Evolutionary conservation across 2,113 vertebrate species (phyloP), one percentile per base, ranked within the genome.

Genomic region (Cebus imitator): DNA sequence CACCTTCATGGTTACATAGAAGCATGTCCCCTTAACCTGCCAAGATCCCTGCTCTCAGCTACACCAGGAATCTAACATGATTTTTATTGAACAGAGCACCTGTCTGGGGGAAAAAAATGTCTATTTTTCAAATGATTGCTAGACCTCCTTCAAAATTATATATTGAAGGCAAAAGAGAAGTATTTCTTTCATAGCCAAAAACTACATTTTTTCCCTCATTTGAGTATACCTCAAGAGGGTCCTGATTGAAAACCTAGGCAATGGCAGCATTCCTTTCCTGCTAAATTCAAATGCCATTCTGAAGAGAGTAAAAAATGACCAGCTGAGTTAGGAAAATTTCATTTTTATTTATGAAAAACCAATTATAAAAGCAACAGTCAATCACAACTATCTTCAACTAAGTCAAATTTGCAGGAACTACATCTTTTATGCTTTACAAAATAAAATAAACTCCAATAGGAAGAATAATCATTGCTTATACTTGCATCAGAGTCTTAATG

Each of bases 341-440:
- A 76, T 81, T 58, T 82, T 61, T 20, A 55, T 55, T 58, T 72
- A 75, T 48, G 37, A 95, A 97, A 96, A 95, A 9, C 30, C 79
- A 84, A 37, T 87, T 76, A 35, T 40, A 68, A 83, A 90, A 94
- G 48, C 27, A 48, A 48, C 17, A 27, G 72, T 75, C 43, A 76
- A 78, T 55, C 57, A 37, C 61, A 68, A 48, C 27, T 61, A 45
- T 80, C 80, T 94, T 18, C 75, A 55, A 85, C 86, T 40, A 73
- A 75, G 50, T 94, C 27, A 27, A 73, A n/a, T 45, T 58, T 93
- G 61, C 8, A 43, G 75, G 37, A 37, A 10, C 21, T 17, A 9
- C 16, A 64, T 7, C 57, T 35, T 72, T 90, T 18, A 14, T 23
- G 32, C 37, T 82, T 68, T 25, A 9, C 43, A 86, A 86, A 73